These are phyloP conservation scores for Deladenus siricidicola DNA, from an alignment of 2,888 invertebrate genomes.

Conservation along the genomic window DNA sequence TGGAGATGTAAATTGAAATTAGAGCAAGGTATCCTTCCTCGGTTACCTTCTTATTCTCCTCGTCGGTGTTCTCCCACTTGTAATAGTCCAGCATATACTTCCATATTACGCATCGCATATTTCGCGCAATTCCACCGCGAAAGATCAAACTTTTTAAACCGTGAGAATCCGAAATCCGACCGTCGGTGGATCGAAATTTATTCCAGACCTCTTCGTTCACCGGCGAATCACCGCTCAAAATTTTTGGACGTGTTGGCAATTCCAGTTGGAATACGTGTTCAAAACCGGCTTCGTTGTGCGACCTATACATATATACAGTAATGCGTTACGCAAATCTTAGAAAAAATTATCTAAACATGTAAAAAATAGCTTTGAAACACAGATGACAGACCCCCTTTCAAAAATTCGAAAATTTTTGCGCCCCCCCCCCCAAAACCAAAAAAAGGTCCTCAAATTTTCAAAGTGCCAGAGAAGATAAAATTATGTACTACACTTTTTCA, in stretches of 20 bases:
- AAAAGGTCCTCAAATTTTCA: not conserved
- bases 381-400: no score
- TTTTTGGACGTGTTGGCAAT: slow-evolving; percentile 66
- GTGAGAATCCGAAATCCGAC: slow-evolving; percentile 22
- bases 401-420: no score
- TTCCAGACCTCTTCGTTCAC: slow-evolving; percentile 55
- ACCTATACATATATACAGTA: slow-evolving; percentile 16
- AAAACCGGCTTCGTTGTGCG: slow-evolving; percentile 45
- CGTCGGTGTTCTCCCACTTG: slow-evolving; percentile 70
- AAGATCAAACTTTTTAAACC: slow-evolving; percentile 78
- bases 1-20: no score
- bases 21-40: not conserved
- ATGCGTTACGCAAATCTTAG: not conserved
- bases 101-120: slow-evolving; percentile 76
- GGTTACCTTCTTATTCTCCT: slow-evolving; percentile 59
- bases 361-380: no score
- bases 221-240: slow-evolving; percentile 65
- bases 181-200: slow-evolving; percentile 27
- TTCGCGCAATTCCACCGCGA: slow-evolving; percentile 62
- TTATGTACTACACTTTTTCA: not conserved
- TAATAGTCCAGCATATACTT: slow-evolving; percentile 83
- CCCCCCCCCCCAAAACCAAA: no score
- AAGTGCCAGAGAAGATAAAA: not conserved
- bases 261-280: slow-evolving; percentile 55
- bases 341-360: not conserved